phyloP scores from a whole-genome alignment of 2,888 invertebrate species.

The Steinernema carpocapsae region DNA sequence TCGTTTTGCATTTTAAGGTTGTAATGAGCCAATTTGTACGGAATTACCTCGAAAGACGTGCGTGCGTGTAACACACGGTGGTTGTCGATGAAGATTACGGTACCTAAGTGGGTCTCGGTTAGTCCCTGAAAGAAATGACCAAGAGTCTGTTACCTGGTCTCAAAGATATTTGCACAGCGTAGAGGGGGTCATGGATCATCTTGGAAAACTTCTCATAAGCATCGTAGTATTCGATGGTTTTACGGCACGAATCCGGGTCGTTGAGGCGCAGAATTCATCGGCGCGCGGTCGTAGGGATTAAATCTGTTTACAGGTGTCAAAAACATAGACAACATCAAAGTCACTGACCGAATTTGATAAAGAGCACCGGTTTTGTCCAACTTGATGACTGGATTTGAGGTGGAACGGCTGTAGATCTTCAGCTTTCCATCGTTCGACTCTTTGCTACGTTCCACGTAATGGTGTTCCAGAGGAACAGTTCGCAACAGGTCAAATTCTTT shows the following conservation, averaged over 20 bases:
- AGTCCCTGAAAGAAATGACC: too few species aligned
- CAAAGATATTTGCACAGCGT: slow-evolving; percentile 60
- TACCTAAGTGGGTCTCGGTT: slow-evolving; percentile 47
- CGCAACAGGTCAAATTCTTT: slow-evolving; percentile 75
- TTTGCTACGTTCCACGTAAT: slow-evolving; percentile 44
- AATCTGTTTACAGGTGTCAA: slow-evolving; percentile 72
- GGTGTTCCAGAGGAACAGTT: slow-evolving; percentile 49
- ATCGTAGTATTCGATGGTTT: slow-evolving; percentile 57
- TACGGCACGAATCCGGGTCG: slow-evolving; percentile 25
- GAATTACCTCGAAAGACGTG: slow-evolving; percentile 73
- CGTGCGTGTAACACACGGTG: slow-evolving; percentile 82
- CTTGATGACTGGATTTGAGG: slow-evolving; percentile 4
- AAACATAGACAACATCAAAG: background rate
- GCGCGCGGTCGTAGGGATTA: slow-evolving; percentile 79
- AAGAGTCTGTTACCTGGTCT: slow-evolving; percentile 73
- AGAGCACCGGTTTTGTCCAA: slow-evolving; percentile 15
- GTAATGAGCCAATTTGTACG: too few species aligned
- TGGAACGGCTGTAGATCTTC: slow-evolving; percentile 14
- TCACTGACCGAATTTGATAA: slow-evolving; percentile 13
- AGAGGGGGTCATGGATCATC: slow-evolving; percentile 51
- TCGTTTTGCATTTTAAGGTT: too few species aligned
- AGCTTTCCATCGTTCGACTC: background rate
- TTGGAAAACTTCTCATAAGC: slow-evolving; percentile 60
- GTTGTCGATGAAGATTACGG: slow-evolving; percentile 80
- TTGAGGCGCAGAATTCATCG: slow-evolving; percentile 70